Evolutionary conservation across 2,113 vertebrate genomes (phyloP).

Genomic region (Chloropsis hardwickii): DNA sequence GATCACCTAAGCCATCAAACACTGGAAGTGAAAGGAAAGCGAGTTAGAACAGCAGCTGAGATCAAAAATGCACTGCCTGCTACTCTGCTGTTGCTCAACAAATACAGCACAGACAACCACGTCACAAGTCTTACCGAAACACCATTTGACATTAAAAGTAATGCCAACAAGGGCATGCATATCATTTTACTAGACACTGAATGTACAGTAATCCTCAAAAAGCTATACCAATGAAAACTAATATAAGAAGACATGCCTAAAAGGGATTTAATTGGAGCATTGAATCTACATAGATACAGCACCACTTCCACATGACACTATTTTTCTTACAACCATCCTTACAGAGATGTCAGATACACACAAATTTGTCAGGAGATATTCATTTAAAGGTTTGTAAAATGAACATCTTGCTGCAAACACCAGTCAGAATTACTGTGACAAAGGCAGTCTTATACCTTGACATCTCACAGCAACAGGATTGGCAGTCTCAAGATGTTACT

Average conservation of each 20-base stretch:
- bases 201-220: not conserved
- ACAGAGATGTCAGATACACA: not conserved
- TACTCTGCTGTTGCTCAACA: not conserved
- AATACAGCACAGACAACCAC: conserved; percentile 13
- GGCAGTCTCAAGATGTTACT: conserved; percentile 35
- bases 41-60: not conserved
- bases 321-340: not conserved
- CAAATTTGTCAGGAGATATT: conserved; percentile 25
- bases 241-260: conserved; percentile 15
- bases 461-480: not conserved
- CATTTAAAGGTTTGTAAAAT: conserved; percentile 44
- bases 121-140: not conserved
- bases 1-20: conserved; percentile 94
- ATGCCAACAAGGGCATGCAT: conserved; percentile 60
- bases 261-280: not conserved
- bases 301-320: not conserved
- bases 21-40: conserved; percentile 74
- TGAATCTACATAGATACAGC: not conserved
- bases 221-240: not conserved
- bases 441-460: conserved; percentile 6
- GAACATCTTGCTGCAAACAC: conserved; percentile 41
- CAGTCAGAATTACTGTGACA: not conserved
- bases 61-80: not conserved
- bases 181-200: not conserved
- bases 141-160: conserved; percentile 31